phyloP scores from a whole-genome alignment of 2,113 vertebrate species.

The Aldabrachelys gigantea region DNA sequence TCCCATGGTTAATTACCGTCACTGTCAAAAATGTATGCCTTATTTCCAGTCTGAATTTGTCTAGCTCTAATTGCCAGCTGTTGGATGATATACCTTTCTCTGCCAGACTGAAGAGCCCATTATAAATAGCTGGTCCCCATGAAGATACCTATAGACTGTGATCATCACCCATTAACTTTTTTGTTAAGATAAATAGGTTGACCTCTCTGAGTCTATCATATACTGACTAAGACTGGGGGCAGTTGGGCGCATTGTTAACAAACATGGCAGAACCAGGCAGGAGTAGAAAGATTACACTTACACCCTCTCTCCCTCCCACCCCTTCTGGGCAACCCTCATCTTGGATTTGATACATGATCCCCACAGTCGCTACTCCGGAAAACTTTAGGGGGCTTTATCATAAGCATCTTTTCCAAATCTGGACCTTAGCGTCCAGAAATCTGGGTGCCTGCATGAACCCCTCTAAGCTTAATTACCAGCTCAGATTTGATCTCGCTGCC shows the following conservation, averaged over 20 bases:
- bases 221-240: background rate
- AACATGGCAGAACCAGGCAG: background rate
- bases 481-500: no score
- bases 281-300: no score
- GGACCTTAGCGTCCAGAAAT: no score
- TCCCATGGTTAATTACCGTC: background rate
- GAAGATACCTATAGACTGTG: background rate
- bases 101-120: background rate
- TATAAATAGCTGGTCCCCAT: background rate
- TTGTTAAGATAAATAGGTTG: background rate
- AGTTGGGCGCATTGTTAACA: background rate
- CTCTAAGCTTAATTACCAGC: no score
- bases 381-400: no score
- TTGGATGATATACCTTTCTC: background rate
- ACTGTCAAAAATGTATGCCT: background rate
- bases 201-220: background rate
- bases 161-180: background rate
- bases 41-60: background rate
- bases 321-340: background rate
- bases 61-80: background rate
- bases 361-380: accelerated
- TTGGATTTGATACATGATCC: background rate
- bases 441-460: no score
- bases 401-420: no score
- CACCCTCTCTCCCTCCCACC: no score